Percentiles rank a stretch among this genome's conserved stretches.
phyloP scores from a whole-genome alignment of 1,140 invertebrate species.

The Glomeris maerens region DNA sequence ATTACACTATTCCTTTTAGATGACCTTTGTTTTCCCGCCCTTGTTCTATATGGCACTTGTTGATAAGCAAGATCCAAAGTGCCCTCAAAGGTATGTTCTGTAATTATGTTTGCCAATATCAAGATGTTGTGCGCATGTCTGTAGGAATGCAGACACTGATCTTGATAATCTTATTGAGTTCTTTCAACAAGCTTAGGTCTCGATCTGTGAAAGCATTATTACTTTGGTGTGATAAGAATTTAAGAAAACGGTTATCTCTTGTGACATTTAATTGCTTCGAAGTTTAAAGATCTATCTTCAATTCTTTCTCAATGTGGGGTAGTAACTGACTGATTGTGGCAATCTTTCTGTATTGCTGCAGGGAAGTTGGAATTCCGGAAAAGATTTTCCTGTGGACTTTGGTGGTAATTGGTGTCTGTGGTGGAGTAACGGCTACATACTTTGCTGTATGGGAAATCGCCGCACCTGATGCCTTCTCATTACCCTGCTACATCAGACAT shows the following conservation, averaged over 20 bases:
- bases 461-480: background rate
- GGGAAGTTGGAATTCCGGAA: constrained; percentile 31
- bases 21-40: constrained; percentile 68
- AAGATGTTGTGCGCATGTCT: constrained; percentile 1
- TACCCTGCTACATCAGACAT: background rate
- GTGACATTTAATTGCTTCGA: background rate
- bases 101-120: constrained; percentile 2
- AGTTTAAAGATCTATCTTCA: constrained; percentile 8
- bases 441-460: background rate
- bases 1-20: no score
- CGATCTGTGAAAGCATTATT: background rate
- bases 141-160: constrained; percentile 7
- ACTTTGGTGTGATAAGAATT: background rate
- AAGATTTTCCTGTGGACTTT: constrained; percentile 40
- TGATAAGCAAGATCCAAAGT: constrained; percentile 14
- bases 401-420: constrained; percentile 42
- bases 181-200: background rate
- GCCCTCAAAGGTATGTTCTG: constrained; percentile 21
- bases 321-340: background rate
- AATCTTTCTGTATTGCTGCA: constrained; percentile 21
- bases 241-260: background rate
- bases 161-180: background rate
- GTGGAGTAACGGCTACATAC: constrained; percentile 42
- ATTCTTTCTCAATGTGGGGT: constrained; percentile 1
- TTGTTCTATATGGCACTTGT: constrained; percentile 56